These are phyloP conservation scores for Sphenopsis melanotis DNA, from an alignment of 2,797 vertebrate genomes.

Conservation along the genomic window DNA sequence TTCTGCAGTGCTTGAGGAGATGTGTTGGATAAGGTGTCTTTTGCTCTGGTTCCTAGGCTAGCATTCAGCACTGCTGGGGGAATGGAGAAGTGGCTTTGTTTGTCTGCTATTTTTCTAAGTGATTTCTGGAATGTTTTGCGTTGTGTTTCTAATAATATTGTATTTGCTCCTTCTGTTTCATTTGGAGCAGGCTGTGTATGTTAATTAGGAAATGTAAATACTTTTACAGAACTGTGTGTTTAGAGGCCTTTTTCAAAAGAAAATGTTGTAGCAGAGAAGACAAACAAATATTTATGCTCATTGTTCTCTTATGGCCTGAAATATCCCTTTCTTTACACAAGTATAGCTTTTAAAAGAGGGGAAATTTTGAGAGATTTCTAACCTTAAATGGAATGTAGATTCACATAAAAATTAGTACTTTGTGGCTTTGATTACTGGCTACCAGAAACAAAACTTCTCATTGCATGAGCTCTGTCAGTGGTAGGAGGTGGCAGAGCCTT, in stretches of 20 bases:
- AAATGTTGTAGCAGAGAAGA: not conserved
- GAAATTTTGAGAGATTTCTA: not conserved
- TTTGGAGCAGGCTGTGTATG: not conserved
- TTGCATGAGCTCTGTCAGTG: not conserved
- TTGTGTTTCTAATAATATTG: not conserved
- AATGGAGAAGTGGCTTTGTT: not conserved
- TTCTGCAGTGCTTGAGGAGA: not conserved
- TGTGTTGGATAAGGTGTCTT: not conserved
- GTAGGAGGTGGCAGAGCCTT: not conserved
- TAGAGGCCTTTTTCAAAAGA: not conserved
- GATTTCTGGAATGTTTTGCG: not conserved
- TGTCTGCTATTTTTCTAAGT: not conserved
- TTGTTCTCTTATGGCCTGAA: not conserved
- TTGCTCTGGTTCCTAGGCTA: not conserved
- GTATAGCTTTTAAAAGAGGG: not conserved
- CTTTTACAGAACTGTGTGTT: not conserved
- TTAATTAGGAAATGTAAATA: constrained; percentile 20
- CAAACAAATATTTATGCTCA: not conserved
- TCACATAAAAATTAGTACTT: not conserved
- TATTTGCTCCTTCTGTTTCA: not conserved
- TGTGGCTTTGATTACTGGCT: not conserved
- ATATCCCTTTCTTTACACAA: not conserved
- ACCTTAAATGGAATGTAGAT: not conserved
- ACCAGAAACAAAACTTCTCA: not conserved
- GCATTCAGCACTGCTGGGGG: not conserved